Evolutionary conservation across 1,140 invertebrate genomes (phyloP), one percentile per base, ranked within the genome.

Genomic region (Eubasilissa regina): DNA sequence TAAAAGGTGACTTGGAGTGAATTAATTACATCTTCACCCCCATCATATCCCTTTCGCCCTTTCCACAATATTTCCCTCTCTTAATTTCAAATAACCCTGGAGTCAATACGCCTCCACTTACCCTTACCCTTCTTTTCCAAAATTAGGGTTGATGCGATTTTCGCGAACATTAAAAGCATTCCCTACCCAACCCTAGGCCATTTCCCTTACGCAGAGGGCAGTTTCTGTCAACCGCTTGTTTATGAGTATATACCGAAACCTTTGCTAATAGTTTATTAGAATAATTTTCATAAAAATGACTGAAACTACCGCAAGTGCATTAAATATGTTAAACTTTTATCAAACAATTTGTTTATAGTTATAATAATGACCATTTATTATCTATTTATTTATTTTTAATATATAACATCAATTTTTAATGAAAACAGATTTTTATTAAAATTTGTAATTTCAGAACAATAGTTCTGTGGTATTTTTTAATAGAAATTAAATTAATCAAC

Each of bases 71-170:
- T 74, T 79, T 73, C 80, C 80, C 80, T 81, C 78, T 82, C 78
- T 82, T 82, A 82, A 82, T 82, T 82, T 82, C 75, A 75, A 56
- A 82, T 82, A 82, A 82, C 81, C 78, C 78, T 21, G 74, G 75
- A 82, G 81, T 82, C 81, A 80, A 82, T 82, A 75, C 75, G 44
- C 81, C 75, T 56, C 55, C 76, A 72, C 76, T 82, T 80, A 60
- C 58, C 78, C 81, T 77, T 80, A 53, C 47, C 47, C 15, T 73
- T 73, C 53, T 73, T 73, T 68, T 55, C 68, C 60, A 43, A 82
- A 82, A 82, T 82, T 82, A 82, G 81, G 81, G 81, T 82, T 82
- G 81, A 82, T 82, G 78, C 81, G 78, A 82, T 82, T 82, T 79
- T 79, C 78, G 78, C 70, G 75, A 78, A 77, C 75, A 82, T 82